Base-by-base conservation (phyloP, 2,888 invertebrate species). In the Phengaris arion region DNA sequence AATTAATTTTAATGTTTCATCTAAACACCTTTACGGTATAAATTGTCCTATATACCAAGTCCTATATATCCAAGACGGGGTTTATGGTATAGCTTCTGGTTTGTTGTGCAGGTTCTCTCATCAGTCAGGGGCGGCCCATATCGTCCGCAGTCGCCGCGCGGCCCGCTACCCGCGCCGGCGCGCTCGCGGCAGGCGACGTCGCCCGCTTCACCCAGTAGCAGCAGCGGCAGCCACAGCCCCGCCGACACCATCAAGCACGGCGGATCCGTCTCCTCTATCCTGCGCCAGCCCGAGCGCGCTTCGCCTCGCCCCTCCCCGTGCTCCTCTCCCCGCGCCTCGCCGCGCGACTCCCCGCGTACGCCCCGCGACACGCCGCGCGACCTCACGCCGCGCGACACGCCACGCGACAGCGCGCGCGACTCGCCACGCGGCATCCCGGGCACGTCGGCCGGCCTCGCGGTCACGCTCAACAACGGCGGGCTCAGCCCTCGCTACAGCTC, bases 181-280 rank as follows among this genome's bases (percentile, higher is more conserved):
- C 91, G 91, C 87, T 87, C 92, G 87, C 91, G 90, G 81, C 92
- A 89, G 86, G 93, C 88, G 90, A 90, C 90, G 86, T 96, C 97
- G 85, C 97, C 97, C 94, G 97, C 96, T 94, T 97, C 97, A 88
- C 96, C 97, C 95, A 97, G 96, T 95, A 97, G 95, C 94, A 96
- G 97, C 94, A 96, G 97, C 85, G 97, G 96, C 86, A 96, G 96
- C 82, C 96, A 96, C 87, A 96, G 96, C 84, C 97, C 97, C 82
- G 96, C 96, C 82, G 97, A 96, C 84, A 96, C 96, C 79, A 95
- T 96, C 87, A 96, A 96, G 86, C 95, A 96, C 88, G 92, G 91
- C 79, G 92, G 93, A 80, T 94, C 94, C 75, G 92, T 93, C 77
- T 91, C 91, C 74, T 94, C 93, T 48, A 91, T 93, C 76, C 83